Evolutionary conservation across 2,113 vertebrate species (phyloP), one percentile per base, ranked within the genome.

Genomic region (Osmerus mordax): DNA sequence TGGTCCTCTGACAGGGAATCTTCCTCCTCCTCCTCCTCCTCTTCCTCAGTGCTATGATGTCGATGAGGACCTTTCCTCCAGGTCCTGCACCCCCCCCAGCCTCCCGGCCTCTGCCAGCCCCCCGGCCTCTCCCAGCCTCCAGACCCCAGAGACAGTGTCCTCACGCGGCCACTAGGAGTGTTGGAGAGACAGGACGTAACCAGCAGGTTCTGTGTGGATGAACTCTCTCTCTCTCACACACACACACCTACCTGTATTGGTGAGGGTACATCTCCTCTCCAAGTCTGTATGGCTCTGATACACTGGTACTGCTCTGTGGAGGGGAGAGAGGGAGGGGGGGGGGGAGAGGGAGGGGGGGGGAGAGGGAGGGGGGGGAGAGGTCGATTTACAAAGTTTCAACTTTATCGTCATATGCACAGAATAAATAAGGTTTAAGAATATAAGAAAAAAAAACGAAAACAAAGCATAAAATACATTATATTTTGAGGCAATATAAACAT

Each of bases 221-320:
- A 18, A 65, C 36, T 47, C 64, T 47, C 32, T 47, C n/a, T 25
- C 47, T 2, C 23, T 32, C 25, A 36, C 36, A 74, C 29, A 55
- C 47, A 62, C 32, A 70, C 54, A 75, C 21, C 83, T 79, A 82
- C 77, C 70, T 28, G n/a, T 71, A 65, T 69, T 76, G 72, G 2
- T 62, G 72, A 67, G 56, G 28, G 59, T 75, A 65, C 47, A 23
- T 71, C 67, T 85, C 78, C 19, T 89, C 85, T 14, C 71, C 84
- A 51, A 86, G 25, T 84, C 83, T 0, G 87, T 87, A 78, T 85
- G 76, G 21, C 81, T 89, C 86, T 0, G 90, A 90, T 0, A 89
- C 77, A 3, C 89, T 91, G 84, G 79, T 81, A 15, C 88, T 89
- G 62, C 88, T 89, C 89, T 91, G 76, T 83, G 86, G 76, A 19